These are phyloP conservation scores for Formica selysi DNA, from an alignment of 1,140 invertebrate genomes.

Conservation along the genomic window DNA sequence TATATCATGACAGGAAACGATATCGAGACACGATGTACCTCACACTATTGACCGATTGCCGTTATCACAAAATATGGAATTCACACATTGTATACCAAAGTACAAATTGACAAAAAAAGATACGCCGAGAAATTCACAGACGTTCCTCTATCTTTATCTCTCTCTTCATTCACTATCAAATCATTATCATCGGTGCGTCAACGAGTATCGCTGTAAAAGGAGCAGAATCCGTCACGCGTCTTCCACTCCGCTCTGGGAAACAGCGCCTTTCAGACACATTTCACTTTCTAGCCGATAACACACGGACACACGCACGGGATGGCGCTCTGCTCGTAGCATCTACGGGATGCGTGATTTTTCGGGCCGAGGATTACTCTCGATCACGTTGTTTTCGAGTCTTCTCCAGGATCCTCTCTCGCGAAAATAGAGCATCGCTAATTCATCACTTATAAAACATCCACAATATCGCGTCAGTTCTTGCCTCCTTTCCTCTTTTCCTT, in stretches of 20 bases:
- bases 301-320: not conserved
- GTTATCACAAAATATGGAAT: not conserved
- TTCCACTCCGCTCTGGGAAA: conserved; percentile 4
- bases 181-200: conserved; percentile 27
- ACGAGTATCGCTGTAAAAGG: not conserved
- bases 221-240: conserved; percentile 3
- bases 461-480: conserved; percentile 5
- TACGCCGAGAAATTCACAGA: not conserved
- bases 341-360: conserved; percentile 23
- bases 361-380: not conserved
- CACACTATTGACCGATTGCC: not conserved
- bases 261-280: conserved; percentile 43
- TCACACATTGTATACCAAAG: not conserved
- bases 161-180: conserved; percentile 3
- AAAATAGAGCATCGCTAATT: conserved; percentile 66
- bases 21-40: not conserved
- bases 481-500: not conserved
- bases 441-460: conserved; percentile 37
- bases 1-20: not conserved
- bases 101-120: not conserved
- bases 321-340: conserved; percentile 36
- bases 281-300: conserved; percentile 57
- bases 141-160: not conserved
- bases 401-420: conserved; percentile 30
- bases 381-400: conserved; percentile 28